Base-by-base conservation (phyloP, 1,140 invertebrate genomes). In the Ceratosolen solmsi region DNA sequence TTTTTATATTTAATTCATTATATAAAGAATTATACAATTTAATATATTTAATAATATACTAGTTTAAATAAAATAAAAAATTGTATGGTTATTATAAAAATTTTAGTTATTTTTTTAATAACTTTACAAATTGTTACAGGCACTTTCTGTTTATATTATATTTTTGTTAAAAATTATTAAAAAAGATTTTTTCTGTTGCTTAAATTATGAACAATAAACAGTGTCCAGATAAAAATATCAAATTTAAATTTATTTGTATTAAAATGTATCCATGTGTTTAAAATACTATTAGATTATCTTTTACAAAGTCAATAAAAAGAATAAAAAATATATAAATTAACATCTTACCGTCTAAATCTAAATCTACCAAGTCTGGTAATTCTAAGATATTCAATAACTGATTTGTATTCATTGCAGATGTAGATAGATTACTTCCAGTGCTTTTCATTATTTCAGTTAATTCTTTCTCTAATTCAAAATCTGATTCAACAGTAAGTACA, bases 401-500 rank as follows among this genome's bases (percentile, higher is more conserved):
- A 63, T 79, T 74, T 46, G 82, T 63, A 15, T n/a, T 79, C 49
- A 60, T 82, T 30, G 70, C 74, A 65, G 30, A 9, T 15, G 25
- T 36, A 0, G 13, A 56, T 27, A 75, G 49, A 56, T 75, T 60
- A 22, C 80, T 9, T 38, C 11, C 38, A 36, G 63, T 46, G 41
- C 51, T 79, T 49, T 80, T 63, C 9, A 90, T 80, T 68, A 91
- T 74, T 38, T 88, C 86, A 41, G 82, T 68, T n/a, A 92, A 83
- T 85, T 92, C 92, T 36, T 87, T 78, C 82, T 92, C 92, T 60
- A 92, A 84, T n/a, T 92, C 91, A 13, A 72, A 22, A 80, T 92
- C 90, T 30, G 85, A 86, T 36, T 87, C 85, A n/a, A 76, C 76
- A 41, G 1, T 30, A 58, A 17, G 7, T 41, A 83, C 27, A 65